These are phyloP conservation scores for Datnioides undecimradiatus DNA, from an alignment of 2,113 vertebrate genomes.

Conservation along the genomic window DNA sequence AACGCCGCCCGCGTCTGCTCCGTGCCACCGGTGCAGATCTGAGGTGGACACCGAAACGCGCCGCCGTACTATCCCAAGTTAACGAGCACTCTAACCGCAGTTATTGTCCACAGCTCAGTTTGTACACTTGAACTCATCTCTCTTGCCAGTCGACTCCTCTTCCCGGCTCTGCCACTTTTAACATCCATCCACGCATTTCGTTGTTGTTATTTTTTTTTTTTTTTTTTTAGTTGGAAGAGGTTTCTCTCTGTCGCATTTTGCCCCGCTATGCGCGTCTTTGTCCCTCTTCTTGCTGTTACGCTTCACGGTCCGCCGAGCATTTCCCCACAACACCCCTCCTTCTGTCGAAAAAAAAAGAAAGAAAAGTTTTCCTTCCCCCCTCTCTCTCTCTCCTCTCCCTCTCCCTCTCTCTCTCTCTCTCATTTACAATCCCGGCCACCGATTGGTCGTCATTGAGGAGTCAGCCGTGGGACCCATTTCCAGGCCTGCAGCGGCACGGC, in stretches of 20 bases:
- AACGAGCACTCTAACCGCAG: constrained; percentile 33
- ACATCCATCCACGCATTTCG: constrained; percentile 31
- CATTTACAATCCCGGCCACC: constrained; percentile 70
- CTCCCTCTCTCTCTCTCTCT: constrained; percentile 55
- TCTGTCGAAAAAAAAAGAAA: constrained; percentile 68
- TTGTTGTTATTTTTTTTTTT: constrained; percentile 4
- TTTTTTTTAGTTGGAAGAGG: neutral
- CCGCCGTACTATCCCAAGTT: constrained; percentile 22
- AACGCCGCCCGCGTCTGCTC: neutral
- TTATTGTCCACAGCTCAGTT: constrained; percentile 25
- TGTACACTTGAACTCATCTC: constrained; percentile 19
- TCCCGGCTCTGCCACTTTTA: neutral
- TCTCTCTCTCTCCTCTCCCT: constrained; percentile 2
- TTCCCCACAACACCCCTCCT: constrained; percentile 78
- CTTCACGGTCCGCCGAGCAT: constrained; percentile 83
- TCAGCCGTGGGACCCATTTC: constrained; percentile 73
- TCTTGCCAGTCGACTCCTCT: constrained; percentile 20
- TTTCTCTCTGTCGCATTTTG: constrained; percentile 53
- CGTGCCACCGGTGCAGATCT: constrained; percentile 11
- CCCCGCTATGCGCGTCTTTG: constrained; percentile 78
- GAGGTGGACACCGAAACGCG: constrained; percentile 13
- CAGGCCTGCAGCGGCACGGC: constrained; percentile 51
- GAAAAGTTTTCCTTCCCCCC: constrained; percentile 64
- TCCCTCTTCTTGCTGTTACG: constrained; percentile 79
- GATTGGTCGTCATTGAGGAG: constrained; percentile 79